Evolutionary conservation across 2,797 vertebrate genomes (phyloP).

Genomic region (Typhlichthys eigenmanni): DNA sequence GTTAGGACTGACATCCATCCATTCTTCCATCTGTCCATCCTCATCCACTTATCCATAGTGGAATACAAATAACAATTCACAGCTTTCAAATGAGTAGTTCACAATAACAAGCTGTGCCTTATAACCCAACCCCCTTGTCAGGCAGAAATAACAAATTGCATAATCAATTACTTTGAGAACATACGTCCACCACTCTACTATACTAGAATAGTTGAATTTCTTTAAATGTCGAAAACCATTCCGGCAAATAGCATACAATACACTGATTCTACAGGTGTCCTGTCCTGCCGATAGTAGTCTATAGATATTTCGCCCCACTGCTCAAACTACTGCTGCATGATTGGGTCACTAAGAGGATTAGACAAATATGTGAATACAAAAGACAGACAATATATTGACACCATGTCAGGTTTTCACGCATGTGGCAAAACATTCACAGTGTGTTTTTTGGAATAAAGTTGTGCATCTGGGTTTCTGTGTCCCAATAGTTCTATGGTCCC

Average conservation of each 20-base stretch:
- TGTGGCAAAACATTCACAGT: not conserved
- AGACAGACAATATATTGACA: conserved; percentile 28
- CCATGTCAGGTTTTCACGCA: conserved; percentile 27
- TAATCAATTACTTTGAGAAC: conserved; percentile 37
- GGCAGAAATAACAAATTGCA: conserved; percentile 24
- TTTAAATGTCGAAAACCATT: not conserved
- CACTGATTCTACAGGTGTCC: conserved; percentile 30
- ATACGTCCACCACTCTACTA: conserved; percentile 19
- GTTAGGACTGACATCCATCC: conserved; percentile 3
- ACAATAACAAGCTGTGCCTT: conserved; percentile 30
- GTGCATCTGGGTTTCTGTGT: conserved; percentile 1
- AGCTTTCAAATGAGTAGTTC: conserved; percentile 33
- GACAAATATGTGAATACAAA: conserved; percentile 64
- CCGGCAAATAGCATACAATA: not conserved
- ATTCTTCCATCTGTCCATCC: not conserved
- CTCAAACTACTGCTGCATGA: conserved; percentile 51
- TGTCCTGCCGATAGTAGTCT: not conserved
- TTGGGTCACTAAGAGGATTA: conserved; percentile 73
- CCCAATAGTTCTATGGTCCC: too few species aligned
- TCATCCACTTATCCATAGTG: conserved; percentile 21
- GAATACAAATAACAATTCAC: not conserved
- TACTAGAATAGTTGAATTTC: not conserved
- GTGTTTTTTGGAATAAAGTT: not conserved
- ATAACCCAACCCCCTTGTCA: conserved; percentile 21
- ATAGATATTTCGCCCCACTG: conserved; percentile 15